phyloP scores from a whole-genome alignment of 2,888 invertebrate species.

The Creontiades dilutus region DNA sequence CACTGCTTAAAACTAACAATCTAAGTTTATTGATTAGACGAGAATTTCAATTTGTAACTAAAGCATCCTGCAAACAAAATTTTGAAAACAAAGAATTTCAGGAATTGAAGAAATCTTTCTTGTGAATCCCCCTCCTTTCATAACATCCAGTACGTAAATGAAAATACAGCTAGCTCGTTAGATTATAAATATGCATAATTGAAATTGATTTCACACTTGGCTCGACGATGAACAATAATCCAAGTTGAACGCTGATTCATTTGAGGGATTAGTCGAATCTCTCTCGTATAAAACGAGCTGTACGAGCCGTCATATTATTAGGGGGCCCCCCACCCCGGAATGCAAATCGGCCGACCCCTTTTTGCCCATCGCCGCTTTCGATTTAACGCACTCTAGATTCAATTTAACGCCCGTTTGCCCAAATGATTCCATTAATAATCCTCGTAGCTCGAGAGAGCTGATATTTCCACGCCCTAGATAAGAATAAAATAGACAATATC shows the following conservation, averaged over 20 bases:
- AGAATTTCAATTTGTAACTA: too few species aligned
- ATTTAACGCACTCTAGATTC: conserved; percentile 72
- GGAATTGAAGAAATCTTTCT: too few species aligned
- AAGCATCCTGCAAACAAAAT: too few species aligned
- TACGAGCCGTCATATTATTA: background rate
- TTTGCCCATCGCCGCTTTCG: conserved; percentile 57
- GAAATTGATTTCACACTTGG: too few species aligned
- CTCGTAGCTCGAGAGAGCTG: conserved; percentile 6
- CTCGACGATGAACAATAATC: background rate
- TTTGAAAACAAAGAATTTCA: too few species aligned
- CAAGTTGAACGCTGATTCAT: background rate
- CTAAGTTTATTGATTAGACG: too few species aligned
- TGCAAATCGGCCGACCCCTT: conserved; percentile 56
- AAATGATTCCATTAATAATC: conserved; percentile 72
- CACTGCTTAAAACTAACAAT: too few species aligned
- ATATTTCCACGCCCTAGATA: background rate
- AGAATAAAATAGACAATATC: too few species aligned
- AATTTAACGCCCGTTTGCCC: conserved; percentile 71
- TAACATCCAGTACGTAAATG: too few species aligned
- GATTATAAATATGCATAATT: too few species aligned
- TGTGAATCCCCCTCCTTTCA: too few species aligned
- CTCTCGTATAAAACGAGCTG: background rate
- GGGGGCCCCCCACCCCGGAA: conserved; percentile 32
- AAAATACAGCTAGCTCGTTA: too few species aligned
- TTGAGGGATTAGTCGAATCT: background rate